Evolutionary conservation across 2,113 vertebrate genomes (phyloP).

Genomic region (Melanotaenia duboulayi): DNA sequence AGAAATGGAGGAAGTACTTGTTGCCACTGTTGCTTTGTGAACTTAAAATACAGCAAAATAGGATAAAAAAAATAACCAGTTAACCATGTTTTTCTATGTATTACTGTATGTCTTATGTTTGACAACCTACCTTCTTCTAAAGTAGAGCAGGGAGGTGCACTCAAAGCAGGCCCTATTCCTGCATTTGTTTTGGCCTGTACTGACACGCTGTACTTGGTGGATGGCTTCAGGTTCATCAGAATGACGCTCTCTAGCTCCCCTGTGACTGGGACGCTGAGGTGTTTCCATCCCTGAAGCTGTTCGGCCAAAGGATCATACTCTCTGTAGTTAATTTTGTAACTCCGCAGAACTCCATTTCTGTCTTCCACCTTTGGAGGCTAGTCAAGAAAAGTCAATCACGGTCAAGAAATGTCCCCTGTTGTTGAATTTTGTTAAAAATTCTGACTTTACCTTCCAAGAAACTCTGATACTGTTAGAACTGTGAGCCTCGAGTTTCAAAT

Average conservation of each 20-base stretch:
- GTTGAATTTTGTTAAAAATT: neutral
- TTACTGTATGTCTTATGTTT: neutral
- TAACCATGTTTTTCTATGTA: neutral
- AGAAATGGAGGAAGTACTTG: conserved; percentile 6
- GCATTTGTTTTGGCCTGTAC: conserved; percentile 62
- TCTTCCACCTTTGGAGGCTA: conserved; percentile 63
- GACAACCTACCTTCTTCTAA: conserved; percentile 57
- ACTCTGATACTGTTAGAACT: conserved; percentile 62
- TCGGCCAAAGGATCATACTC: conserved; percentile 24
- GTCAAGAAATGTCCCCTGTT: neutral
- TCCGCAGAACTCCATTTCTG: conserved; percentile 63
- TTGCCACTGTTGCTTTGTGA: conserved; percentile 23
- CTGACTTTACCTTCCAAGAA: conserved; percentile 69
- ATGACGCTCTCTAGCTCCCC: conserved; percentile 25
- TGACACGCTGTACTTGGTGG: conserved; percentile 47
- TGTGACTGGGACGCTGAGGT: conserved; percentile 14
- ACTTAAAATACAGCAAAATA: conserved; percentile 38
- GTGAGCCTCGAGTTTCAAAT: conserved; percentile 58
- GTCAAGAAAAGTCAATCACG: neutral
- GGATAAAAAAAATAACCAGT: neutral
- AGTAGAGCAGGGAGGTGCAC: conserved; percentile 61
- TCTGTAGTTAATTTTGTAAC: conserved; percentile 71
- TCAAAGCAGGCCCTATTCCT: conserved; percentile 60
- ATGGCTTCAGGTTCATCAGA: conserved; percentile 64
- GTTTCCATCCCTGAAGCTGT: conserved; percentile 49